phyloP scores from a whole-genome alignment of 2,113 vertebrate species.

The Podiceps cristatus region DNA sequence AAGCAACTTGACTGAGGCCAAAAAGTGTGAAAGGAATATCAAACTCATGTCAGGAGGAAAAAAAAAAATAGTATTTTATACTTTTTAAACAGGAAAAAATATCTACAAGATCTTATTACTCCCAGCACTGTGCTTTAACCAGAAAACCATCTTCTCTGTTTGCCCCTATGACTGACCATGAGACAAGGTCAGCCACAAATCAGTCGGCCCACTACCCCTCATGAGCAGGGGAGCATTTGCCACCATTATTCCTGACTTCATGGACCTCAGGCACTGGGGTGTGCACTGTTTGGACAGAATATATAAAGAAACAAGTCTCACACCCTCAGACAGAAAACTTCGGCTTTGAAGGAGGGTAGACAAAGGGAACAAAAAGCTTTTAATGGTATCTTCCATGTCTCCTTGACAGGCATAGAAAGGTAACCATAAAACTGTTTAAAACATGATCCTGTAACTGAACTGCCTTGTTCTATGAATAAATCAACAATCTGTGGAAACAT shows the following conservation, averaged over 20 bases:
- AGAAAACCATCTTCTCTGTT: neutral
- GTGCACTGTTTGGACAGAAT: neutral
- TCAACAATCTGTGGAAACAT: neutral
- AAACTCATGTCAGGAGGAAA: neutral
- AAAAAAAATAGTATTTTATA: neutral
- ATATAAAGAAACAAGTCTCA: neutral
- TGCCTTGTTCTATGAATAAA: neutral
- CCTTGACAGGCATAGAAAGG: neutral
- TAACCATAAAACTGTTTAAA: neutral
- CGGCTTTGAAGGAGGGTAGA: neutral
- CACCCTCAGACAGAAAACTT: neutral
- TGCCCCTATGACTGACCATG: neutral
- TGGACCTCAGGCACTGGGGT: neutral
- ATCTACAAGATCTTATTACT: neutral
- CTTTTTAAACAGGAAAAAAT: neutral
- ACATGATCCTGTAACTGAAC: neutral
- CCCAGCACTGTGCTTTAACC: neutral
- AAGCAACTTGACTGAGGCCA: neutral
- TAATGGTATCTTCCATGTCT: neutral
- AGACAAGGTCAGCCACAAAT: neutral
- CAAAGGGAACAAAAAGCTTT: neutral
- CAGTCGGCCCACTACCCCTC: rapidly evolving
- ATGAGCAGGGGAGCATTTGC: neutral
- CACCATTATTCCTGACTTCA: neutral
- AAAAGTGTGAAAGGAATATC: neutral